A percentile compares a stretch with the other conserved stretches of the same genome.
phyloP scores from a whole-genome alignment of 2,888 invertebrate genomes.

The Timema podura region DNA sequence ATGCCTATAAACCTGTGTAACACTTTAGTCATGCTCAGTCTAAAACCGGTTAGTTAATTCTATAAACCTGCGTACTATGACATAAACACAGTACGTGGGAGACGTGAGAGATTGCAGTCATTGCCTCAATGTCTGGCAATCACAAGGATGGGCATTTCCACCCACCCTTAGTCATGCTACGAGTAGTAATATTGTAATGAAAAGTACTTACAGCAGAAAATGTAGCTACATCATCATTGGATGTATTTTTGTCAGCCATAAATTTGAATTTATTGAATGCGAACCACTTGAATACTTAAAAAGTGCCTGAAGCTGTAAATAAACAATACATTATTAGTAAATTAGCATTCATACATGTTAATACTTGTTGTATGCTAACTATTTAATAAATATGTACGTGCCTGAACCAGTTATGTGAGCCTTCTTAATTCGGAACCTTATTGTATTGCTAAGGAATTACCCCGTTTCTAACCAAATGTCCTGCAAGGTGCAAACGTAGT shows the following conservation, averaged over 20 bases:
- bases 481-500: background rate
- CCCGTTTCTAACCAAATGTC: background rate
- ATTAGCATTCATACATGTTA: constrained; percentile 1
- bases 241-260: constrained; percentile 28
- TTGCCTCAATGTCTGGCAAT: constrained; percentile 25
- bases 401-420: constrained; percentile 8
- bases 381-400: constrained; percentile 11
- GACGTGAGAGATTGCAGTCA: too few relatives aligned
- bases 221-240: constrained; percentile 24
- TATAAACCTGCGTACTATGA: too few relatives aligned
- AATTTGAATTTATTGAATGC: constrained; percentile 29
- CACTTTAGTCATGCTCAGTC: too few relatives aligned
- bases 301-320: constrained; percentile 6
- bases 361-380: background rate
- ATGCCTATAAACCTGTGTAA: too few relatives aligned
- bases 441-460: background rate
- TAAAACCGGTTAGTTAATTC: too few relatives aligned
- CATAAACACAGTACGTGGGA: too few relatives aligned
- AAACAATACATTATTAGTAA: background rate
- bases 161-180: constrained; percentile 6
- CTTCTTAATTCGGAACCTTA: constrained; percentile 7
- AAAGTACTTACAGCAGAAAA: constrained; percentile 13
- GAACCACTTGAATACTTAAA: constrained; percentile 31
- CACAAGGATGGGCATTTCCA: background rate
- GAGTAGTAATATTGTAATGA: constrained; percentile 8